A percentile compares a stretch with the other conserved stretches of the same genome.
phyloP scores from a whole-genome alignment of 2,888 invertebrate species.

The Phortica magna region DNA sequence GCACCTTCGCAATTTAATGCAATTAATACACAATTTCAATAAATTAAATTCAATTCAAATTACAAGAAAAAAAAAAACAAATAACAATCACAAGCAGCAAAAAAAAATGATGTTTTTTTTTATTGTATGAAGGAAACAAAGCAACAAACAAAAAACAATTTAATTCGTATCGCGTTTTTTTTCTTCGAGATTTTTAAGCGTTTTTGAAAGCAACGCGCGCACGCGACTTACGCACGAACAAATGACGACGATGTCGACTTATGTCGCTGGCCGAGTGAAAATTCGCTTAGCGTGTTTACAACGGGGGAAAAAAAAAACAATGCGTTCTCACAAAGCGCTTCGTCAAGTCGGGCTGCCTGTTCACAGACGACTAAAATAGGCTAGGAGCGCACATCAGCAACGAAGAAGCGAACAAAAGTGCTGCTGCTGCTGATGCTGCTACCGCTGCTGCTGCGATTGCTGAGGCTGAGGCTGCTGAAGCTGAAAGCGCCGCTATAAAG shows the following conservation, averaged over 20 bases:
- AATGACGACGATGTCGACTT: too few species aligned
- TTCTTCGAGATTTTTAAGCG: background rate
- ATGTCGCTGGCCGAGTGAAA: too few species aligned
- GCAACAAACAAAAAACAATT: conserved; percentile 21
- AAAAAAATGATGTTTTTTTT: background rate
- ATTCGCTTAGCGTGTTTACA: conserved; percentile 36
- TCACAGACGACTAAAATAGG: conserved; percentile 74
- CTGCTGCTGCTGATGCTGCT: background rate
- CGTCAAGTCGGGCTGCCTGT: conserved; percentile 76
- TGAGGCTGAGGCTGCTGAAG: conserved; percentile 1
- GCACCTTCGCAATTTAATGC: too few species aligned
- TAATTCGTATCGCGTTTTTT: background rate
- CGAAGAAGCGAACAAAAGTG: conserved; percentile 33
- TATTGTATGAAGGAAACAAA: conserved; percentile 41
- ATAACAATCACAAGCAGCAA: too few species aligned
- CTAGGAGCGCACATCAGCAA: conserved; percentile 30
- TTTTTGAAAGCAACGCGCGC: conserved; percentile 54
- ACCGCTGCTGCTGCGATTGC: background rate
- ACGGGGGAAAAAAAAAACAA: background rate
- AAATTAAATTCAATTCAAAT: too few species aligned
- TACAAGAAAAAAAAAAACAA: too few species aligned
- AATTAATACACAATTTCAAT: too few species aligned
- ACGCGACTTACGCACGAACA: conserved; percentile 52
- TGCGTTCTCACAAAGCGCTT: background rate
- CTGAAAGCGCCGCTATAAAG: conserved; percentile 7